Evolutionary conservation across 1,140 invertebrate genomes (phyloP).

Genomic region (Drosophila neocordata): DNA sequence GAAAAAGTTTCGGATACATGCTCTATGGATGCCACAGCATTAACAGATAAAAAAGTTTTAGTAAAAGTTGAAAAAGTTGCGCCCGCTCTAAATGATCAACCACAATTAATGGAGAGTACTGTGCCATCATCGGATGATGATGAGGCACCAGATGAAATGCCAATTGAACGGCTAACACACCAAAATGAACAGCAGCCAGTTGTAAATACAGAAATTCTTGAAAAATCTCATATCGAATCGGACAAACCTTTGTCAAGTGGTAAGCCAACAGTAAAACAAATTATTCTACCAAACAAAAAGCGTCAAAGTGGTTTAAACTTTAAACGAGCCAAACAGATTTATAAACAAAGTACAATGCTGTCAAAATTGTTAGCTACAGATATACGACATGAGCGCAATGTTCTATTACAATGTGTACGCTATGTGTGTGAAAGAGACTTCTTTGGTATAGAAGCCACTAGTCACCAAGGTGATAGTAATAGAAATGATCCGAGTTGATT

Average conservation of each 20-base stretch:
- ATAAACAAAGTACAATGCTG: constrained; percentile 83
- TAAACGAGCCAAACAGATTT: constrained; percentile 71
- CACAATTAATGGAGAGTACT: background rate
- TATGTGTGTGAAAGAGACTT: constrained; percentile 89
- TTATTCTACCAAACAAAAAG: constrained; percentile 21
- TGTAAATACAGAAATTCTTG: background rate
- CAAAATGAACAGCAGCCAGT: constrained; percentile 12
- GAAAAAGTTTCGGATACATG: background rate
- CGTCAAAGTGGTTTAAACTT: constrained; percentile 67
- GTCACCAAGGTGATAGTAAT: background rate
- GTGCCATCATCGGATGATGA: constrained; percentile 26
- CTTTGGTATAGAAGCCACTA: constrained; percentile 83
- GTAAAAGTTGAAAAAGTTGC: background rate
- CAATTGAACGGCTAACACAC: constrained; percentile 41
- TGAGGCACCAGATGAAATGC: constrained; percentile 71
- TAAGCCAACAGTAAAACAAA: background rate
- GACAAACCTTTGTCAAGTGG: background rate
- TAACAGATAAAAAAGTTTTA: background rate
- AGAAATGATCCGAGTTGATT: background rate
- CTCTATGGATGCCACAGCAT: background rate
- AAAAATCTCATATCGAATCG: background rate
- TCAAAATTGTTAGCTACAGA: constrained; percentile 86
- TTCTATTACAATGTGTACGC: constrained; percentile 89
- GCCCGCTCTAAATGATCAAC: background rate
- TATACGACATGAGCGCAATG: constrained; percentile 89